These are phyloP conservation scores for Illadopsis cleaveri DNA, from an alignment of 2,113 vertebrate genomes.

Conservation along the genomic window DNA sequence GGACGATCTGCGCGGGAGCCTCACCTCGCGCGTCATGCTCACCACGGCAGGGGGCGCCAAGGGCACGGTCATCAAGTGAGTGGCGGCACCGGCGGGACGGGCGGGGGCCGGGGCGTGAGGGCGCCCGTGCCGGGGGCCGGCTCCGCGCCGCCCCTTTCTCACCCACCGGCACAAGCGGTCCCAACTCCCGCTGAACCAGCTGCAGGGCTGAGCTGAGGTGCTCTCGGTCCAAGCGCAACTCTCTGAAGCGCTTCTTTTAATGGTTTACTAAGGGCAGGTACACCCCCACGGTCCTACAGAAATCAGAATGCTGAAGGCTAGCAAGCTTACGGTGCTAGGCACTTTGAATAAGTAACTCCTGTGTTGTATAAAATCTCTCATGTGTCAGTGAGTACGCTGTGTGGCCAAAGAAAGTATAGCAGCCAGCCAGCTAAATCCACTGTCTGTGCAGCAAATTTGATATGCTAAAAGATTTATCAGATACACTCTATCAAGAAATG, in stretches of 20 bases:
- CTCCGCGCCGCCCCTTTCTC: neutral
- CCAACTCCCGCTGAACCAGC: rapidly evolving
- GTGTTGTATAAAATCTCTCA: neutral
- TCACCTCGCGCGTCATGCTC: slow-evolving; percentile 94
- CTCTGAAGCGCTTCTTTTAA: rapidly evolving
- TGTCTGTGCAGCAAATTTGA: neutral
- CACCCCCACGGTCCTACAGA: rapidly evolving
- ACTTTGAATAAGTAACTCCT: too few species aligned
- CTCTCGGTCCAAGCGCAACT: rapidly evolving
- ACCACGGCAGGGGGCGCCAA: slow-evolving; percentile 97
- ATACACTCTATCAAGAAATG: neutral
- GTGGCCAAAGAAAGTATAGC: neutral
- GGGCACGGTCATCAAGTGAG: slow-evolving; percentile 97
- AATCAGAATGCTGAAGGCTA: rapidly evolving
- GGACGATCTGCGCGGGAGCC: slow-evolving; percentile 90
- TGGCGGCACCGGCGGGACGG: rapidly evolving
- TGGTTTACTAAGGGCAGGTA: rapidly evolving
- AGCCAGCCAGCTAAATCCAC: neutral
- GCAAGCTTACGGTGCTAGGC: rapidly evolving
- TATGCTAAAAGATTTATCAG: neutral
- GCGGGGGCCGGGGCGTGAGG: too few species aligned
- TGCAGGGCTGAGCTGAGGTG: rapidly evolving
- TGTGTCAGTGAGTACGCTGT: neutral
- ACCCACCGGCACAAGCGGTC: rapidly evolving
- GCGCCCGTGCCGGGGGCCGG: too few species aligned